phyloP scores from a whole-genome alignment of 2,113 vertebrate genomes.

The Corythaixoides concolor region DNA sequence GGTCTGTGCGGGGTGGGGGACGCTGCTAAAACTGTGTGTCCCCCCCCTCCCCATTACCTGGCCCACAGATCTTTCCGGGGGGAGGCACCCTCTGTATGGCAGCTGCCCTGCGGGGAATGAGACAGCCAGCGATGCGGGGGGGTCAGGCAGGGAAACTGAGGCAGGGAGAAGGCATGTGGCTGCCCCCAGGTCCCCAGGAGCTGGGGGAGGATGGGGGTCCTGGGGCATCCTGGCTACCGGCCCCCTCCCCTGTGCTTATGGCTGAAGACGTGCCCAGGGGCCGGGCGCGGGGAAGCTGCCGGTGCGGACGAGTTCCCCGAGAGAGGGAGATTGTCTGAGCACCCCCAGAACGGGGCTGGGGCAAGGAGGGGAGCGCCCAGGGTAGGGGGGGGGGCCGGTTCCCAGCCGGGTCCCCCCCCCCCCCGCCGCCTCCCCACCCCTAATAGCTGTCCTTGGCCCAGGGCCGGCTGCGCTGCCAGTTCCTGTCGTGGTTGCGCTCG shows the following conservation, averaged over 20 bases:
- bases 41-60: background rate
- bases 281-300: slow-evolving; percentile 25
- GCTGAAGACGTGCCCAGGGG: background rate
- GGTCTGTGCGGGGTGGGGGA: background rate
- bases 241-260: slow-evolving; percentile 30
- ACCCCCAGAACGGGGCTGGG: slow-evolving; percentile 4
- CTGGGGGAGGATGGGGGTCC: background rate
- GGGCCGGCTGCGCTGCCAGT: slow-evolving; percentile 90
- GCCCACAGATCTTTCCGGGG: background rate
- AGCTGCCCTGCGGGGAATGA: background rate
- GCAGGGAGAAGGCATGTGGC: background rate
- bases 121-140: background rate
- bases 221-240: background rate
- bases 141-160: background rate
- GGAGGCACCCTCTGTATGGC: background rate
- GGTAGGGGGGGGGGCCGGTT: background rate
- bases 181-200: background rate
- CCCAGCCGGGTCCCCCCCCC: background rate
- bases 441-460: slow-evolving; percentile 96
- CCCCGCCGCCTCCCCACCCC: background rate
- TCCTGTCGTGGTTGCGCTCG: slow-evolving; percentile 88
- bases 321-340: slow-evolving; percentile 48
- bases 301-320: background rate
- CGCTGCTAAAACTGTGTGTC: background rate
- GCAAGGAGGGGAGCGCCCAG: background rate